These are phyloP conservation scores for Paratilapia polleni DNA, from an alignment of 2,113 vertebrate species.

Conservation along the genomic window DNA sequence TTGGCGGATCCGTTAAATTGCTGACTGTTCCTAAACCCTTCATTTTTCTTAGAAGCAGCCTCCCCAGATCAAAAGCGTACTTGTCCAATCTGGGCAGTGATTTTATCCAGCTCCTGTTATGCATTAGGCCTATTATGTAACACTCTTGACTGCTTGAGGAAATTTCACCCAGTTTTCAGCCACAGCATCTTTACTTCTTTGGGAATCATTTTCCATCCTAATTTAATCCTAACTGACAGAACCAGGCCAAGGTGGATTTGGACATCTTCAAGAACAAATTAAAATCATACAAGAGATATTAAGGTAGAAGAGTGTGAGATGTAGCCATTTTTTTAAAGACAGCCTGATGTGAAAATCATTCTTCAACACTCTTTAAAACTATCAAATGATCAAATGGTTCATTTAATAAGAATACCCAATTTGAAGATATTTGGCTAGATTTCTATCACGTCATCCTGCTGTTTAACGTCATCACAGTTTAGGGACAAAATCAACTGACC, in stretches of 20 bases:
- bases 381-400: background rate
- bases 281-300: background rate
- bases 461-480: background rate
- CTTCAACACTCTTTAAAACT: background rate
- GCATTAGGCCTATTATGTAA: slow-evolving; percentile 64
- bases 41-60: slow-evolving; percentile 15
- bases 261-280: background rate
- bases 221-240: slow-evolving; percentile 32
- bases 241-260: slow-evolving; percentile 21
- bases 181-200: slow-evolving; percentile 24
- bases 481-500: background rate
- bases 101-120: slow-evolving; percentile 56
- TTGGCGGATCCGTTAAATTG: slow-evolving; percentile 21
- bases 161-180: slow-evolving; percentile 35
- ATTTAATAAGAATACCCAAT: background rate
- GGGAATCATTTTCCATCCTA: background rate
- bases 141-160: slow-evolving; percentile 29
- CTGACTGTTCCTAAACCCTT: slow-evolving; percentile 24
- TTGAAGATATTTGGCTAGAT: background rate
- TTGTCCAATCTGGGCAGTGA: slow-evolving; percentile 61
- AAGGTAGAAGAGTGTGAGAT: background rate
- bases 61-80: slow-evolving; percentile 61
- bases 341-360: background rate
- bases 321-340: background rate
- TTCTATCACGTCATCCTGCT: background rate